A percentile compares a stretch with the other conserved stretches of the same genome.
Conservation (phyloP, 2,888 invertebrate genomes). For the Trissolcus brochymenae region DNA sequence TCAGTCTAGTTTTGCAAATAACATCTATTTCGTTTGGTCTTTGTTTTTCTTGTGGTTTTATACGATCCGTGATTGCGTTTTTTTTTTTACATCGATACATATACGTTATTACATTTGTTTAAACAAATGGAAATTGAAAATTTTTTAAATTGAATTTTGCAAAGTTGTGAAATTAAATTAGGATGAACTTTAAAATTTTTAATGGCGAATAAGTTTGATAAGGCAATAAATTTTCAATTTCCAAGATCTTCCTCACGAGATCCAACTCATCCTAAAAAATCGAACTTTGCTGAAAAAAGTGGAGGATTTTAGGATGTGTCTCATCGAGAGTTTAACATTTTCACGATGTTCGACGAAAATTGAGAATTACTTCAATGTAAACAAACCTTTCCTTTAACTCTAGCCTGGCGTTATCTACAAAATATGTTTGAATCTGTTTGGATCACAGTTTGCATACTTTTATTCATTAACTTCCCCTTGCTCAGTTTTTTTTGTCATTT, state of each 20-base stretch:
- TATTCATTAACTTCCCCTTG: neutral
- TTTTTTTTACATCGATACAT: constrained; percentile 9
- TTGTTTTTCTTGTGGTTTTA: constrained; percentile 23
- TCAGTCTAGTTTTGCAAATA: constrained; percentile 32
- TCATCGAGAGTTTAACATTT: constrained; percentile 9
- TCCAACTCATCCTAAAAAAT: neutral
- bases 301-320: neutral
- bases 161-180: too few relatives aligned
- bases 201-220: neutral
- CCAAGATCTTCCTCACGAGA: neutral
- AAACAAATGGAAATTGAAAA: constrained; percentile 4
- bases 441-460: constrained; percentile 49
- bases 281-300: neutral
- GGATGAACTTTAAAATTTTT: too few relatives aligned
- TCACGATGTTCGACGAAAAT: constrained; percentile 58
- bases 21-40: constrained; percentile 16
- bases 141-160: neutral
- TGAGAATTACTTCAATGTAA: constrained; percentile 49
- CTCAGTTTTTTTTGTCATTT: neutral
- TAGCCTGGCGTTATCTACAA: constrained; percentile 44
- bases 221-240: neutral
- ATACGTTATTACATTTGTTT: constrained; percentile 22
- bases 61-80: constrained; percentile 61
- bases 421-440: constrained; percentile 47
- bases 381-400: constrained; percentile 30